These are phyloP conservation scores for Ormyrus labotus DNA, from an alignment of 2,888 invertebrate genomes.

Conservation along the genomic window DNA sequence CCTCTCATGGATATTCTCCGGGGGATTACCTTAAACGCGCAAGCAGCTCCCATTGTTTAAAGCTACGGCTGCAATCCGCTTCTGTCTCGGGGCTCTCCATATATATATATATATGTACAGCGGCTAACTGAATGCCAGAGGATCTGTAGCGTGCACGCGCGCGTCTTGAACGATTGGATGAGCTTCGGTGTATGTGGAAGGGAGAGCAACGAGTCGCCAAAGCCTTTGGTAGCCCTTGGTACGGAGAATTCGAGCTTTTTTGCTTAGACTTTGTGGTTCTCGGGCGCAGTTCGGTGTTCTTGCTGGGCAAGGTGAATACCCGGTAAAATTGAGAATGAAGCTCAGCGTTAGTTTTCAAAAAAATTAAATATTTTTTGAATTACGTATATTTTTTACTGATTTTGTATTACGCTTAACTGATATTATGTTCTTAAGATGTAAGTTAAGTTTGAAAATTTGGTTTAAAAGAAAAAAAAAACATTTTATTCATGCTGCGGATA, in stretches of 20 bases:
- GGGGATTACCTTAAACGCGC: constrained; percentile 74
- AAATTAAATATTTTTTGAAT: no score
- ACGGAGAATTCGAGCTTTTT: constrained; percentile 43
- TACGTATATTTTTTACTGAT: no score
- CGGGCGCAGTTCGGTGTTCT: neutral
- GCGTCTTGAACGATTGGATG: constrained; percentile 66
- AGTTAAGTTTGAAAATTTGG: no score
- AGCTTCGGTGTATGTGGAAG: constrained; percentile 15
- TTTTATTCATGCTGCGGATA: no score
- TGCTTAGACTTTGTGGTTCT: neutral
- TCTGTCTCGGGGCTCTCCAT: constrained; percentile 14
- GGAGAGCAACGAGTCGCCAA: neutral
- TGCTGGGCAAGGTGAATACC: constrained; percentile 4
- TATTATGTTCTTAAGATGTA: no score
- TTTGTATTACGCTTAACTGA: no score
- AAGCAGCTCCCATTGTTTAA: constrained; percentile 73
- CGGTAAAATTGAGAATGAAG: constrained; percentile 32
- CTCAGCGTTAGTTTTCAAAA: no score
- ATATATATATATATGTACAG: neutral
- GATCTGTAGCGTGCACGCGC: constrained; percentile 25
- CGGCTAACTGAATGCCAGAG: constrained; percentile 63
- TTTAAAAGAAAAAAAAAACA: no score
- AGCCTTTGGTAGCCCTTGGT: constrained; percentile 30
- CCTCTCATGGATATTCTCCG: constrained; percentile 66
- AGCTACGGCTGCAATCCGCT: constrained; percentile 71